A percentile compares a stretch with the other conserved stretches of the same genome.
phyloP scores from a whole-genome alignment of 2,888 invertebrate genomes.

The Oasisia sp. region DNA sequence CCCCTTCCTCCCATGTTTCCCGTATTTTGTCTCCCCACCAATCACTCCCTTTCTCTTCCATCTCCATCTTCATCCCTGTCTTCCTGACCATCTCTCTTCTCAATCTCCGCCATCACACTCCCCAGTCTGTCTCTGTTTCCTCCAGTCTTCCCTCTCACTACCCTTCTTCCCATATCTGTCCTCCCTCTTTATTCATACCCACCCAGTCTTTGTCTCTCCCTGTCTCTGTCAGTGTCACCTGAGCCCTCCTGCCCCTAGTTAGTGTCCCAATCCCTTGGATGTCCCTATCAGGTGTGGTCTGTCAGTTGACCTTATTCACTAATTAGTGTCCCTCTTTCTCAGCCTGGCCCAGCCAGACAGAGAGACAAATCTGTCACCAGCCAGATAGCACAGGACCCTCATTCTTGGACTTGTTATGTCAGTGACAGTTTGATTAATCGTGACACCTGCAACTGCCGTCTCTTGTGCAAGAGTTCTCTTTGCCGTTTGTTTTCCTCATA shows the following conservation, averaged over 20 bases:
- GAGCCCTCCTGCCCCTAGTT: neutral
- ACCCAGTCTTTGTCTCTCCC: neutral
- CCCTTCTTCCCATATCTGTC: neutral
- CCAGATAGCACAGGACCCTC: neutral
- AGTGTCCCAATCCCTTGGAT: neutral
- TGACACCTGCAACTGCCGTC: neutral
- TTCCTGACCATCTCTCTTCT: too few relatives aligned
- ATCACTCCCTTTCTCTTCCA: neutral
- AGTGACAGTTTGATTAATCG: neutral
- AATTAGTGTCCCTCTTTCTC: neutral
- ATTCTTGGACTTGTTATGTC: slow-evolving; percentile 4
- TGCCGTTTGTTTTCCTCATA: neutral
- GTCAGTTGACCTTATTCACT: neutral
- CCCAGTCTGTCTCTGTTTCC: neutral
- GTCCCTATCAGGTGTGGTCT: neutral
- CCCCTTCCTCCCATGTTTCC: neutral
- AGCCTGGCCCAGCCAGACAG: neutral
- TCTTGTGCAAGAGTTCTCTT: neutral
- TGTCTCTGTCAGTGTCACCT: neutral
- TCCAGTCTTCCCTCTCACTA: neutral
- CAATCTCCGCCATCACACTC: neutral
- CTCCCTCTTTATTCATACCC: neutral
- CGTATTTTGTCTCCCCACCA: neutral
- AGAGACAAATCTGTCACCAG: neutral
- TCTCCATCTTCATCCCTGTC: neutral